Evolutionary conservation across 2,888 invertebrate genomes (phyloP), one percentile per base, ranked within the genome.

Genomic region (Smittia aterrima): DNA sequence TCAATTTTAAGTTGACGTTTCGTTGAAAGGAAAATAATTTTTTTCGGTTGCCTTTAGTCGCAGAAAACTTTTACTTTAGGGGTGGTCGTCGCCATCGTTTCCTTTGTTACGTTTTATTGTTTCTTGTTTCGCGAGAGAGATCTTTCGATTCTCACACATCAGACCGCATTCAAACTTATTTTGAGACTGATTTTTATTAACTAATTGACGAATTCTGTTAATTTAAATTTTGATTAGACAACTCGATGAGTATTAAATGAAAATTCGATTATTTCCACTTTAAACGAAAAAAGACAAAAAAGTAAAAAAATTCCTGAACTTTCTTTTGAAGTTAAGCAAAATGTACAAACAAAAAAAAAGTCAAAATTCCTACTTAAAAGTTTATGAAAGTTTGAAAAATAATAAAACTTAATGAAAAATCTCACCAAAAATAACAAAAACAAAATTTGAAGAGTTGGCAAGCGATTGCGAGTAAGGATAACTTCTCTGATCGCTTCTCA

Each of bases 301-400:
- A 62, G 58, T 18, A 7, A 54, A 54, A 41, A 62, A 58, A 58
- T 58, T 20, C 58, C 11, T 22, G 3, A 62, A 22, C 20, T 22
- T 62, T 62, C 22, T 22, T 62, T 11, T 62, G 58, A 62, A 62
- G 13, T 27, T 16, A 20, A 38, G 38, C 4, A 70, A 70, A 70
- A 70, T 70, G 70, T 70, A 53, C 70, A 54, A 47, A 53, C 1
- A 27, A 54, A 67, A 47, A 53, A 16, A 27, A 54, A 67, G 20
- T 24, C 22, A n/a, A 67, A 67, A 67, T 41, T 67, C 40, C 67
- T 67, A 67, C 67, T 47, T 67, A 67, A 41, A 66, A 38, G 16
- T 24, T 64, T 64, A 24, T 16, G 25, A 25, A 9, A 32, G 32
- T 32, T 32, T 32, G 3, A 9, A 32, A 32, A 32, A 6, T 47